Evolutionary conservation across 2,888 invertebrate genomes (phyloP), one percentile per base, ranked within the genome.

Genomic region (Hypsopygia costalis): DNA sequence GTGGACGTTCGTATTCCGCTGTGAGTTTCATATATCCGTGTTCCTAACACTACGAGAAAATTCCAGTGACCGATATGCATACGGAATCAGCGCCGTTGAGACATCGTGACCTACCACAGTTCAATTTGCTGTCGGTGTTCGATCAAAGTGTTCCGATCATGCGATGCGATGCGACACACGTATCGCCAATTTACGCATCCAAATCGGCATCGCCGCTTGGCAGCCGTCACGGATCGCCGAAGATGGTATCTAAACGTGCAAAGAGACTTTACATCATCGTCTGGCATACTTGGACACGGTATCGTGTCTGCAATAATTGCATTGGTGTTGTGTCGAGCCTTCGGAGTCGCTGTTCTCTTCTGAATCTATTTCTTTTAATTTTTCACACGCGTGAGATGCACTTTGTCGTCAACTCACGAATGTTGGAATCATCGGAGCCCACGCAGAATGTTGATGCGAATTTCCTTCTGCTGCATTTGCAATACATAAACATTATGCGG

Each of bases 391-490:
- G 62, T 68, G 70, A 78, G 80, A 78, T 81, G 65, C 65, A 66
- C 66, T 83, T 78, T 61, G 62, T 66, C 74, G 76, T 72, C 87
- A 57, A 60, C 62, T 67, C 85, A 83, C 83, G 85, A 77, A 70
- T 72, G 77, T 67, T 77, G 72, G 79, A 76, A 79, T 81, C 82
- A 81, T 71, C 78, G 74, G 61, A 70, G 77, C 71, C 52, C 60
- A 71, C 74, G 81, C 81, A 78, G 88, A 87, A 88, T 87, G 71
- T 69, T 73, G 81, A 88, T 86, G 77, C 70, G 81, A 75, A 70
- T 82, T 82, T 83, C 81, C 83, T 85, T 66, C 76, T 75, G 71
- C 66, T 73, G 71, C 74, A 75, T 68, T 69, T 53, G 71, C 62
- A 66, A 81, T 81, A 75, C 79, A 85, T 82, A 81, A 80, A 85